Evolutionary conservation across 2,888 invertebrate genomes (phyloP).

Genomic region (Dorcus parallelipipedus): DNA sequence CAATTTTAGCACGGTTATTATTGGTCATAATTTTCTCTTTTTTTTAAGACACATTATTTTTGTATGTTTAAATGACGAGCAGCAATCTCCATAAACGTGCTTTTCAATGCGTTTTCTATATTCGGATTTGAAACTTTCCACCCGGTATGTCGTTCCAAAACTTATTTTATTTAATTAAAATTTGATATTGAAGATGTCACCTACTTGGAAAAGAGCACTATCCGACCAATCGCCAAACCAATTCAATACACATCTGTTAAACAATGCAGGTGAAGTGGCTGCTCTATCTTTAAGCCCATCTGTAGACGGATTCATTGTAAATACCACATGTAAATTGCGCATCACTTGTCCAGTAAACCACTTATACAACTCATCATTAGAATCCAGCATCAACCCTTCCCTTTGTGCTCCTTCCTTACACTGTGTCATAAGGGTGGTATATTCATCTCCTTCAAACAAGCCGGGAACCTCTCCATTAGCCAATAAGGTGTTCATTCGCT

Average conservation of each 20-base stretch:
- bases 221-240: constrained; percentile 99
- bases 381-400: constrained; percentile 95
- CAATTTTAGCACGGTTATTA: too few species aligned
- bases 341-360: constrained; percentile 99
- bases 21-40: too few species aligned
- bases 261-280: constrained; percentile 97
- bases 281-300: constrained; percentile 98
- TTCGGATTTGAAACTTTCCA: too few species aligned
- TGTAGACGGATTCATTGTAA: constrained; percentile 99
- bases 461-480: constrained; percentile 99
- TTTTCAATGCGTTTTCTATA: too few species aligned
- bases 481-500: constrained; percentile 97
- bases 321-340: constrained; percentile 98
- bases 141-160: not conserved
- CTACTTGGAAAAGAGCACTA: constrained; percentile 84
- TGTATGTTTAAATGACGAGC: too few species aligned
- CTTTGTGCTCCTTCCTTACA: constrained; percentile 98
- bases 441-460: constrained; percentile 94
- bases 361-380: constrained; percentile 97
- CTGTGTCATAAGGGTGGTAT: constrained; percentile 98
- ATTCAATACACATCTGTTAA: constrained; percentile 98
- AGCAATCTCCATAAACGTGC: too few species aligned
- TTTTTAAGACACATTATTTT: too few species aligned
- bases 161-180: not conserved
- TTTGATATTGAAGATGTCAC: constrained; percentile 1